These are phyloP conservation scores for Drosophila pachea DNA, from an alignment of 1,140 invertebrate species.

Conservation along the genomic window DNA sequence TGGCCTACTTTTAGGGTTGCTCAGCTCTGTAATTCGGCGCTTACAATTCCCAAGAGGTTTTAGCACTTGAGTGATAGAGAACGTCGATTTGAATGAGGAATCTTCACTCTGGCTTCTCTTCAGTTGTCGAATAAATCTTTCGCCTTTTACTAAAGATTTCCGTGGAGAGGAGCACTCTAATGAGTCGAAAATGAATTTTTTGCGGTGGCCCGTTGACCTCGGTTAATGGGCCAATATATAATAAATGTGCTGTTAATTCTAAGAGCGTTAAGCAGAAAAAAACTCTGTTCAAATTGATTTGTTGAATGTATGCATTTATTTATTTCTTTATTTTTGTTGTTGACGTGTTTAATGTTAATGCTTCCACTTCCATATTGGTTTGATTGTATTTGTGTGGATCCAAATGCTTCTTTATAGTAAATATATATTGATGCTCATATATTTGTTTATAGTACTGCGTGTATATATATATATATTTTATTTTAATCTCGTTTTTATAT, in stretches of 20 bases:
- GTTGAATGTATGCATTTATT: conserved; percentile 25
- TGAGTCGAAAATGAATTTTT: conserved; percentile 51
- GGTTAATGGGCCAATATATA: conserved; percentile 38
- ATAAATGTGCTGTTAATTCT: too few relatives aligned
- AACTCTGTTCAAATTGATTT: not conserved
- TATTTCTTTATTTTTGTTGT: conserved; percentile 39
- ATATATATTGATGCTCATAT: conserved; percentile 32
- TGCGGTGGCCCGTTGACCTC: conserved; percentile 18
- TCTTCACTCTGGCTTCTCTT: conserved; percentile 39
- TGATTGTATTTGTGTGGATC: conserved; percentile 1
- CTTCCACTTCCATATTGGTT: conserved; percentile 9
- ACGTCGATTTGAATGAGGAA: fast-evolving
- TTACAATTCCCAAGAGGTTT: conserved; percentile 41
- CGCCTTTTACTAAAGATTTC: conserved; percentile 52
- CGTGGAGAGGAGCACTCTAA: conserved; percentile 52
- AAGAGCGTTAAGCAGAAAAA: too few relatives aligned
- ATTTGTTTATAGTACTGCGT: conserved; percentile 22
- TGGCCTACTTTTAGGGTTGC: not conserved
- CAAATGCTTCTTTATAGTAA: conserved; percentile 23
- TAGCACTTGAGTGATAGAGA: not conserved
- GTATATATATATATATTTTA: conserved; percentile 27
- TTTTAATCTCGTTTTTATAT: conserved; percentile 23
- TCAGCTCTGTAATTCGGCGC: not conserved
- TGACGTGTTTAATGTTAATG: conserved; percentile 21
- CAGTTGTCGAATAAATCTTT: conserved; percentile 49